phyloP scores from a whole-genome alignment of 2,888 invertebrate species.

The Cheilosia variabilis region DNA sequence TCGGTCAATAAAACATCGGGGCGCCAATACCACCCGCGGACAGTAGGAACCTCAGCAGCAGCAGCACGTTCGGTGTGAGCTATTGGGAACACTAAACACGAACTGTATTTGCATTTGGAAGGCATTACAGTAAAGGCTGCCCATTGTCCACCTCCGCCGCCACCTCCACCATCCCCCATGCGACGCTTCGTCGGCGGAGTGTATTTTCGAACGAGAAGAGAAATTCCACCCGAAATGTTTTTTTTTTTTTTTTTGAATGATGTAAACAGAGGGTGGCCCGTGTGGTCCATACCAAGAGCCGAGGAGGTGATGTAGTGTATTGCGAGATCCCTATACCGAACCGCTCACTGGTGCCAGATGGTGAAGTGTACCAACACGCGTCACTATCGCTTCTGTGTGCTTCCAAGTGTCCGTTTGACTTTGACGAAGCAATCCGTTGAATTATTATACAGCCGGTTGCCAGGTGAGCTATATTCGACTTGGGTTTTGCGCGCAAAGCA shows the following conservation, averaged over 20 bases:
- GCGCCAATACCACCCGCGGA: slow-evolving; percentile 27
- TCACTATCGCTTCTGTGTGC: slow-evolving; percentile 1
- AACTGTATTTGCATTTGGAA: slow-evolving; percentile 54
- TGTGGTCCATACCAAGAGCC: slow-evolving; percentile 19
- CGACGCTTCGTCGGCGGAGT: slow-evolving; percentile 10
- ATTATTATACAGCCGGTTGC: slow-evolving; percentile 11
- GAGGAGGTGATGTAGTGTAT: slow-evolving; percentile 23
- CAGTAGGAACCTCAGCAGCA: not conserved
- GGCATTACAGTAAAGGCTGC: slow-evolving; percentile 17
- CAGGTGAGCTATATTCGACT: slow-evolving; percentile 62
- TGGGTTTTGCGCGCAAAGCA: not conserved
- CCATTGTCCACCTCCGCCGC: slow-evolving; percentile 3
- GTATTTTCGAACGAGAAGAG: slow-evolving; percentile 44
- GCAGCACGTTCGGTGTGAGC: not conserved
- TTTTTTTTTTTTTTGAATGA: slow-evolving; percentile 26
- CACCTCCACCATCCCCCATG: too few relatives aligned
- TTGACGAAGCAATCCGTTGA: slow-evolving; percentile 52
- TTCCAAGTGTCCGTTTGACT: slow-evolving; percentile 27
- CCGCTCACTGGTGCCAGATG: slow-evolving; percentile 33
- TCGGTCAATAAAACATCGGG: slow-evolving; percentile 62
- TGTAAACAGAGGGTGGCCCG: slow-evolving; percentile 53
- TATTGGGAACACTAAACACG: slow-evolving; percentile 44
- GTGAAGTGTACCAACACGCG: slow-evolving; percentile 11
- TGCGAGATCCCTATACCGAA: slow-evolving; percentile 10
- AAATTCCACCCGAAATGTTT: slow-evolving; percentile 48